phyloP scores from a whole-genome alignment of 1,140 invertebrate species.

The Tyrophagus putrescentiae region DNA sequence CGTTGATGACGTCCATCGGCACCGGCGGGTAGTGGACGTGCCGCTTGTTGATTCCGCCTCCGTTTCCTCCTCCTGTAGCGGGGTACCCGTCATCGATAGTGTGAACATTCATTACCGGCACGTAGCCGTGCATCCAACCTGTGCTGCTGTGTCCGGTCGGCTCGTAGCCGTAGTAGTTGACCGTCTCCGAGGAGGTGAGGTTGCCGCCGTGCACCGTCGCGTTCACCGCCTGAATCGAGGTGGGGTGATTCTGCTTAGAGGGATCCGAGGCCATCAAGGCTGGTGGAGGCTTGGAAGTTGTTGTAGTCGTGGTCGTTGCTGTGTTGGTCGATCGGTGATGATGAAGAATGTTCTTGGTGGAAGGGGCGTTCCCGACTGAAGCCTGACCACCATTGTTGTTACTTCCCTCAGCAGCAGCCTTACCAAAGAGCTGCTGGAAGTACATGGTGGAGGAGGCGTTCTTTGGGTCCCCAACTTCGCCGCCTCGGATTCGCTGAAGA shows the following conservation, averaged over 20 bases:
- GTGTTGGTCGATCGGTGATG: no score
- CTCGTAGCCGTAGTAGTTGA: slow-evolving; percentile 3
- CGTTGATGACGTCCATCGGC: slow-evolving; percentile 9
- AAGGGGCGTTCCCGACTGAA: background rate
- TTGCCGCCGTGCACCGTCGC: slow-evolving; percentile 1
- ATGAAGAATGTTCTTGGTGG: no score
- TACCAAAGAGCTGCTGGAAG: slow-evolving; percentile 1
- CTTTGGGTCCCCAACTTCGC: background rate
- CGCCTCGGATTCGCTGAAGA: no score
- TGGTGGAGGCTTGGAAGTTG: no score
- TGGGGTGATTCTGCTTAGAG: background rate
- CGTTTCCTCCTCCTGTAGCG: no score
- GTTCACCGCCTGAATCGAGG: slow-evolving; percentile 6
- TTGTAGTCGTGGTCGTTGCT: no score
- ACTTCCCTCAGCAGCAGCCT: background rate
- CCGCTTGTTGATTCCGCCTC: slow-evolving; percentile 8
- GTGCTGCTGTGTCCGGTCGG: background rate
- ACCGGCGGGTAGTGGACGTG: slow-evolving; percentile 13
- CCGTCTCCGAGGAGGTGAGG: background rate
- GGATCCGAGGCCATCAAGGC: background rate
- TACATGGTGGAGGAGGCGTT: slow-evolving; percentile 5
- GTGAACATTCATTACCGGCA: no score
- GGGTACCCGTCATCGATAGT: background rate
- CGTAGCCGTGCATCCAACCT: no score
- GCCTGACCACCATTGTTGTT: background rate